Base-by-base conservation (phyloP, 2,888 invertebrate genomes). In the Kuschelorhynchus macadamiae region DNA sequence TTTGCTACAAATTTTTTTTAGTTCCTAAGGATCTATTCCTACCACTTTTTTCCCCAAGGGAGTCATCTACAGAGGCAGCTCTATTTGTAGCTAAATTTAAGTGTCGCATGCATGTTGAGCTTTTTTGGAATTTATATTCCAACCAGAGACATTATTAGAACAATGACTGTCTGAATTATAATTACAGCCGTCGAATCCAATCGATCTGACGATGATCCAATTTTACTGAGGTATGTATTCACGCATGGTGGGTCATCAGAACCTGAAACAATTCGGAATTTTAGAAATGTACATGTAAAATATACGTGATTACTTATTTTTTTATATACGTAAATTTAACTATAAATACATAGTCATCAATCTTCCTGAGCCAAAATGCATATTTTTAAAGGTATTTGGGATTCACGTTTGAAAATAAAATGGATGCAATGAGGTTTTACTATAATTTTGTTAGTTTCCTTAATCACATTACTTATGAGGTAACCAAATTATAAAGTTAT, bases 231-330 rank as follows among this genome's bases (percentile, higher is more conserved):
- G 75, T 80, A 80, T 32, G 80, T 79, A 73, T 80, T 79, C 66
- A 80, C 80, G 71, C 83, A 83, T 9, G 83, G 83, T 21, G 80
- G 76, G 67, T 83, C 82, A 12, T 79, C 81, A 46, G 80, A 78
- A 75, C 80, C 83, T 83, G 78, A 16, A 82, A 81, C 73, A 75
- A 76, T 71, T 25, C n/a, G n/a, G n/a, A n/a, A n/a, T n/a, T n/a
- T n/a, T n/a, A n/a, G n/a, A n/a, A n/a, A n/a, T n/a, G n/a, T n/a
- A n/a, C n/a, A n/a, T n/a, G n/a, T n/a, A n/a, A n/a, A n/a, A n/a
- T n/a, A n/a, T n/a, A n/a, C n/a, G n/a, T n/a, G n/a, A n/a, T n/a
- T n/a, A n/a, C n/a, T n/a, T n/a, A n/a, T n/a, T n/a, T n/a, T n/a
- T n/a, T n/a, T n/a, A n/a, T n/a, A n/a, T n/a, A n/a, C n/a, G n/a